Base-by-base conservation (phyloP, 2,797 vertebrate species). In the Morus bassanus region DNA sequence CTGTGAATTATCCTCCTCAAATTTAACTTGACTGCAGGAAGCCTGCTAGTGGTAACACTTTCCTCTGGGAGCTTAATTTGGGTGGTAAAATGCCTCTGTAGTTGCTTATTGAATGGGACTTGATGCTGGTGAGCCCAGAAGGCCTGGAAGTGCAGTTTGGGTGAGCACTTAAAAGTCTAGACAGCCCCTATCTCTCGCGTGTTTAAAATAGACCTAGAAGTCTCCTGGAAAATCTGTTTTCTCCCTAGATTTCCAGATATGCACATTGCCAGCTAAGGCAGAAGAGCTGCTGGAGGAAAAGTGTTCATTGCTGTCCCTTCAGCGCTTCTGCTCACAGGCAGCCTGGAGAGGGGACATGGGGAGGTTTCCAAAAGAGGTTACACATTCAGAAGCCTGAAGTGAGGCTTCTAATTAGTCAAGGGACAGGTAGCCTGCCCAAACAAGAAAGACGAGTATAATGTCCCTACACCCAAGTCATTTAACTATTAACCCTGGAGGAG, bases 401-500 rank as follows among this genome's bases (percentile, higher is more conserved):
- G 89, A 91, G 68, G 33, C 87, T 96, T 92, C 68, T 83, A 84
- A 85, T 94, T 96, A 95, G 88, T 80, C 75, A 87, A 85, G 90
- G 72, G 8, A 0, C 37, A 67, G 57, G 78, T 91, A 89, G 81
- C 65, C 88, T 95, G 91, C 88, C 93, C 82, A 76, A 95, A 95
- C 96, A 94, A 97, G 95, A 97, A 92, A 96, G 95, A 94, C 65
- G 0, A 93, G 93, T 89, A 92, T 92, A 73, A 91, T 96, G 92
- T 92, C 90, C 90, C 93, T 91, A 88, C 81, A 46, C 68, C 50
- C 57, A 57, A 94, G 75, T 83, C 45, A 96, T 93, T 94, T 96
- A 92, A 94, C 95, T 92, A 85, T 93, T 95, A 97, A 96, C 93
- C 90, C 93, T 68, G 84, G 50, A 96, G 90, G 91, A 95, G 92